A percentile compares a stretch with the other conserved stretches of the same genome.
phyloP scores from a whole-genome alignment of 1,140 invertebrate genomes.

The Apis dorsata region DNA sequence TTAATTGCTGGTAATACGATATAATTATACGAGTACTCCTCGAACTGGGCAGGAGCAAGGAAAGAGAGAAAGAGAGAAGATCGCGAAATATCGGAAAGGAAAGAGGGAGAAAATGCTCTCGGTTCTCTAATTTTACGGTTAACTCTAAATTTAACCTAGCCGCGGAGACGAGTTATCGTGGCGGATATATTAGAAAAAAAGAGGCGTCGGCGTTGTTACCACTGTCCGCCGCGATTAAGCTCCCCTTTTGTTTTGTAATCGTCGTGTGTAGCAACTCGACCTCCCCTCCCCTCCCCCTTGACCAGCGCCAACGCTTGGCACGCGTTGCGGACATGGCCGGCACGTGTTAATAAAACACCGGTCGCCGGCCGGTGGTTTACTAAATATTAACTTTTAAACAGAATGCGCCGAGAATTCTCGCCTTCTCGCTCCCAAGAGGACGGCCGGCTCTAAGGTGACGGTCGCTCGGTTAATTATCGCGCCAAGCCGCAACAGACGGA shows the following conservation, averaged over 20 bases:
- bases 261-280: constrained; percentile 30
- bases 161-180: constrained; percentile 47
- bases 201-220: constrained; percentile 14
- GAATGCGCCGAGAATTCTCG: not conserved
- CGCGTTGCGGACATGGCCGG: constrained; percentile 50
- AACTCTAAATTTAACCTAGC: constrained; percentile 44
- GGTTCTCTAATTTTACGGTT: constrained; percentile 18
- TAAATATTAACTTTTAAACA: constrained; percentile 61
- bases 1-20: constrained; percentile 46
- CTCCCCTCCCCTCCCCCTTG: constrained; percentile 44
- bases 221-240: constrained; percentile 37
- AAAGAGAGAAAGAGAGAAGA: not conserved
- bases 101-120: not conserved
- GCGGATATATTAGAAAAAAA: constrained; percentile 41
- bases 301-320: constrained; percentile 52
- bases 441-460: not conserved
- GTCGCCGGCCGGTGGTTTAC: constrained; percentile 29
- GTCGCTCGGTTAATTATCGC: not conserved
- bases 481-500: not conserved
- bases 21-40: constrained; percentile 30
- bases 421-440: not conserved
- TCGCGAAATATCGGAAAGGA: not conserved
- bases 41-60: constrained; percentile 25
- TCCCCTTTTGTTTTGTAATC: constrained; percentile 50
- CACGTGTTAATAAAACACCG: constrained; percentile 62